Conservation (phyloP, 2,888 invertebrate genomes). For the Epistrophe eligans region DNA sequence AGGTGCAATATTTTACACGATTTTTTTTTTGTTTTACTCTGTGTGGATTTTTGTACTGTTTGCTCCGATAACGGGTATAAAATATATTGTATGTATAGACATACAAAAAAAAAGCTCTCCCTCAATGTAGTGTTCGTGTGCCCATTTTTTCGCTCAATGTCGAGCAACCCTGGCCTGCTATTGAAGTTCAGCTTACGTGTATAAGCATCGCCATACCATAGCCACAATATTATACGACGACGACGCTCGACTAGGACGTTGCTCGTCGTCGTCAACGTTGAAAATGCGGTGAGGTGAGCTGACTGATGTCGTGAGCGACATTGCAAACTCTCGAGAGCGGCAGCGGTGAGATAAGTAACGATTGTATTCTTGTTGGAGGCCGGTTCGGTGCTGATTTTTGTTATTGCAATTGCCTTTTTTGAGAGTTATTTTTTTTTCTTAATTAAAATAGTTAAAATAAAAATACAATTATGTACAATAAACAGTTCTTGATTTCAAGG, state of each 20-base stretch:
- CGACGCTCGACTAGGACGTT: conserved; percentile 10
- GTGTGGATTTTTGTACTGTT: conserved; percentile 21
- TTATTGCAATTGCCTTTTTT: conserved; percentile 32
- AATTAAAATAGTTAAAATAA: conserved; percentile 57
- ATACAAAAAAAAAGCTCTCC: conserved; percentile 57
- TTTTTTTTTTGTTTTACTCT: conserved; percentile 24
- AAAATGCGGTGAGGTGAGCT: conserved; percentile 16
- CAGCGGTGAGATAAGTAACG: conserved; percentile 66
- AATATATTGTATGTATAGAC: not conserved
- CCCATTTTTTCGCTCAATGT: conserved; percentile 76
- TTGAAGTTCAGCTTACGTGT: conserved; percentile 76
- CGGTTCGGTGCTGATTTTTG: conserved; percentile 64
- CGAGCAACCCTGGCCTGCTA: conserved; percentile 77
- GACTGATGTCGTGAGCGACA: conserved; percentile 50
- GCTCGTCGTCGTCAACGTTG: not conserved
- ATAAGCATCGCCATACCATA: conserved; percentile 21
- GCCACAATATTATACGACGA: not conserved
- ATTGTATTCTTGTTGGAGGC: conserved; percentile 72
- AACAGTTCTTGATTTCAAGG: conserved; percentile 63
- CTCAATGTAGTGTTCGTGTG: conserved; percentile 74
- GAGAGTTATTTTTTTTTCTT: conserved; percentile 45
- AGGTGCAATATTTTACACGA: conserved; percentile 64
- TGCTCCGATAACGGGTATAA: conserved; percentile 66
- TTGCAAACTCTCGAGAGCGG: conserved; percentile 58
- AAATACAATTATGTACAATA: conserved; percentile 43